Evolutionary conservation across 2,113 vertebrate genomes (phyloP).

Genomic region (Cranoglanis bouderius): DNA sequence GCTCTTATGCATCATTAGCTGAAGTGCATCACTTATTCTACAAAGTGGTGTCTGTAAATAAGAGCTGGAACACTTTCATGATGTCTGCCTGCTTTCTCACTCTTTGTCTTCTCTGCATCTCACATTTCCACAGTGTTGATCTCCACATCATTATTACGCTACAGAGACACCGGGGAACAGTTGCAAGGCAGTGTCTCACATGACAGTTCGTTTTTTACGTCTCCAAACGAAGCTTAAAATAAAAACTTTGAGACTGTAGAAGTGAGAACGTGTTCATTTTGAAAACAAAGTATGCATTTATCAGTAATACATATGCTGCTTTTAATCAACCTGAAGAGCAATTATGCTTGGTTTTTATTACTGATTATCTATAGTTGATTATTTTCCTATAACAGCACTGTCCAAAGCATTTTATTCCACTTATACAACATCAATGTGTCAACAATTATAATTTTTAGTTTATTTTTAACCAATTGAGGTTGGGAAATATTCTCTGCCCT

Average conservation of each 20-base stretch:
- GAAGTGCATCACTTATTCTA: conserved; percentile 28
- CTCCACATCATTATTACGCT: background rate
- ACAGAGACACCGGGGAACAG: background rate
- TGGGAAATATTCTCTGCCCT: background rate
- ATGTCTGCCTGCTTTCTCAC: background rate
- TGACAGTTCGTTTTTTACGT: background rate
- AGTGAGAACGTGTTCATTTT: background rate
- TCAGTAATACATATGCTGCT: background rate
- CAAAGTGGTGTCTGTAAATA: conserved; percentile 10
- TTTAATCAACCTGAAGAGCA: background rate
- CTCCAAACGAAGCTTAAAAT: background rate
- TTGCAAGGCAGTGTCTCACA: background rate
- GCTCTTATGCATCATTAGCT: conserved; percentile 50
- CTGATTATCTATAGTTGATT: background rate
- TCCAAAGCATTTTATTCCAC: background rate
- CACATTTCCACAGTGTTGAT: background rate
- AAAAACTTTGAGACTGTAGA: background rate
- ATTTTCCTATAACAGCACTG: background rate
- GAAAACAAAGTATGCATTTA: background rate
- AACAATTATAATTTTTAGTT: background rate
- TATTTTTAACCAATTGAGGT: background rate
- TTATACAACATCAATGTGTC: background rate
- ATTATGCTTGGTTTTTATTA: background rate
- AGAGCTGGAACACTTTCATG: background rate
- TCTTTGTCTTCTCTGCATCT: background rate